Evolutionary conservation across 2,113 vertebrate genomes (phyloP), one percentile per base, ranked within the genome.

Genomic region (Pituophis catenifer): DNA sequence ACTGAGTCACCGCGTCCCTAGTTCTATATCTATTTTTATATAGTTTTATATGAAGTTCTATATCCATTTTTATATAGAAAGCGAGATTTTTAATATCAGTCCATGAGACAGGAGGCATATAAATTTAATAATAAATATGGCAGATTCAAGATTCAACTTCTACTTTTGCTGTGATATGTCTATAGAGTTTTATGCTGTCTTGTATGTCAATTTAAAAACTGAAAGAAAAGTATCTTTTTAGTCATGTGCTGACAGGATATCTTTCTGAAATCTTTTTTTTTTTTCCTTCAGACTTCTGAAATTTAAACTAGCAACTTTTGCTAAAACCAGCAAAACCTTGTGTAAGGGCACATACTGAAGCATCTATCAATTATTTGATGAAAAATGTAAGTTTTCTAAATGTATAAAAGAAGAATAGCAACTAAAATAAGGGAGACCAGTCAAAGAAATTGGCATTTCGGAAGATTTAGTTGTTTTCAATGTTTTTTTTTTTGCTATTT

Each of bases 391-490:
- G 21, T 8, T 23, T 81, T 38, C 29, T 57, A 9, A 90, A 54
- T 26, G 26, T n/a, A 17, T 52, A 90, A 90, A 70, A n/a, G 52
- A 33, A 48, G 8, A 86, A 50, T 5, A n/a, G 11, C 26, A 65
- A 65, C 21, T 85, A 85, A 85, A 26, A 90, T 29, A 44, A 81
- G 4, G 12, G 1, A 38, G n/a, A 86, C 12, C 7, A 52, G 13
- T 88, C 44, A 52, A 54, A 62, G 86, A 88, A 92, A 62, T 92
- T 88, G 91, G 15, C 10, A 92, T 92, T 65, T 65, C 29, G 24
- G 44, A 88, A 53, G 48, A n/a, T 33, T n/a, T 52, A 92, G 9
- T 88, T 55, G 2, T 23, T 88, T 65, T 81, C 13, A n/a, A 38
- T 65, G 58, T 88, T 50, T 50, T 7, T 52, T 62, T 70, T 52